Evolutionary conservation across 2,113 vertebrate species (phyloP), one percentile per base, ranked within the genome.

Genomic region (Odontophorus gujanensis): DNA sequence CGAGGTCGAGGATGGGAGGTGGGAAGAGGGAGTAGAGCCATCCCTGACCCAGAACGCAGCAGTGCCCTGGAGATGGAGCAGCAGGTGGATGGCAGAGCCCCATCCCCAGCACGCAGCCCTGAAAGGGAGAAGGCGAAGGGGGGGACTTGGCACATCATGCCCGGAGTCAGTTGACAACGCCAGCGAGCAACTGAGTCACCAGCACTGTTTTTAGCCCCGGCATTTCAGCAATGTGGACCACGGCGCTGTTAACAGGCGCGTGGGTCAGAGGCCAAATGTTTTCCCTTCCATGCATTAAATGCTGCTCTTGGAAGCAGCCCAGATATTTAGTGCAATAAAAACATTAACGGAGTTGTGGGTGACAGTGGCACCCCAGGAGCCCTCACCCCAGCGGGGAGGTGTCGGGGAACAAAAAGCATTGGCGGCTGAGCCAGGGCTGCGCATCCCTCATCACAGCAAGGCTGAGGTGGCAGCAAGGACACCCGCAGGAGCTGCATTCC

Each of bases 181-280:
- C 86, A 67, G 62, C 2, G 4, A 89, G 92, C 34, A 57, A 13
- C 67, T 96, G 94, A 97, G 92, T 93, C 94, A 96, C 81, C 19
- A 2, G 75, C 7, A 18, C 93, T 47, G 48, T 95, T 92, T 96
- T 96, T 95, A 97, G 95, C 90, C 59, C 50, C 28, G 89, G 86
- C 77, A 89, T 93, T 74, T 57, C 90, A 96, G 92, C 67, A 59
- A 91, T 73, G 68, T 11, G 71, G 40, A 79, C 81, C 38, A 3
- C 16, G 30, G 92, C 61, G 78, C 6, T 90, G 95, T 94, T 88
- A 80, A 92, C 93, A 59, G 87, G 87, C 48, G 7, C 36, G 45
- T 43, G 82, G 96, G 97, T 87, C 95, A 92, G 77, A 89, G 90
- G 96, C 95, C 95, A 95, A 91, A 80, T 78, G 90, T 45, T 96